Conservation (phyloP, 2,113 vertebrate genomes). For the Onychostruthus taczanowskii region DNA sequence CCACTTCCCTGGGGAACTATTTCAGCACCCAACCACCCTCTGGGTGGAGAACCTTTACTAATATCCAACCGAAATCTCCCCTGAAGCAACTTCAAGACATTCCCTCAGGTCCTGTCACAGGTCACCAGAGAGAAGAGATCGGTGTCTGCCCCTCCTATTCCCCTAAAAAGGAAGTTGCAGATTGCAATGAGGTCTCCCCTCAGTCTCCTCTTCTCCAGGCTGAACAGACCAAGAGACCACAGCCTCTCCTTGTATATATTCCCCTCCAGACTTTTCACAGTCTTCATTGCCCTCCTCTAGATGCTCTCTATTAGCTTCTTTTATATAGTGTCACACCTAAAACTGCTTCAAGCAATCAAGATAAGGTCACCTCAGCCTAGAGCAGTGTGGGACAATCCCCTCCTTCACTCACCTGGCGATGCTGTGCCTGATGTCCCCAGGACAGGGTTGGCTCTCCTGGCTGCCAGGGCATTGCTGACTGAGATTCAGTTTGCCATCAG, state of each 20-base stretch:
- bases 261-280: background rate
- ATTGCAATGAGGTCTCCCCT: rapidly evolving
- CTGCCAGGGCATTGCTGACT: background rate
- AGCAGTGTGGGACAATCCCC: rapidly evolving
- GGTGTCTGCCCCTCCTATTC: background rate
- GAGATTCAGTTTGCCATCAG: rapidly evolving
- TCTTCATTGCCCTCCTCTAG: background rate
- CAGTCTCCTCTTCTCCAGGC: background rate
- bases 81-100: background rate
- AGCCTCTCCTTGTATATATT: background rate
- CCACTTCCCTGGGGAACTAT: background rate
- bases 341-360: background rate
- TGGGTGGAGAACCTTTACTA: background rate
- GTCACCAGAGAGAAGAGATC: background rate
- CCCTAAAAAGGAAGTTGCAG: background rate
- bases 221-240: background rate
- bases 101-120: background rate
- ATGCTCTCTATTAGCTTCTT: background rate
- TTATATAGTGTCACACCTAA: too few species aligned
- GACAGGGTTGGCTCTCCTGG: rapidly evolving
- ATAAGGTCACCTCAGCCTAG: rapidly evolving
- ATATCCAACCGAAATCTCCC: rapidly evolving
- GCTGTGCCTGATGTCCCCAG: background rate
- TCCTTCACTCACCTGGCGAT: rapidly evolving
- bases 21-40: background rate